Evolutionary conservation across 2,113 vertebrate species (phyloP), one percentile per base, ranked within the genome.

Genomic region (Madoqua kirkii): DNA sequence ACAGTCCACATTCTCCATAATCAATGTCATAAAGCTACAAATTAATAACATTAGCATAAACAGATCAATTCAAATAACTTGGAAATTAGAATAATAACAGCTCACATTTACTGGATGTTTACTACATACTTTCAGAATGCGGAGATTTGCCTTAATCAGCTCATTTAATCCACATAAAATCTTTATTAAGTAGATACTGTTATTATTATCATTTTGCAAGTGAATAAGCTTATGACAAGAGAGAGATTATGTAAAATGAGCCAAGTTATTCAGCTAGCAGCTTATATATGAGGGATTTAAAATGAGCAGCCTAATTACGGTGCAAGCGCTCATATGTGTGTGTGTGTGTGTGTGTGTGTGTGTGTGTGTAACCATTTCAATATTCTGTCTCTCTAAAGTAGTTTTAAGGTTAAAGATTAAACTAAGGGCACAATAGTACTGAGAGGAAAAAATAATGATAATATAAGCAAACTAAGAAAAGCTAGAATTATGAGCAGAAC

Each of bases 31-130:
- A 79, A 95, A 91, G 55, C 48, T 87, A 93, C 36, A 92, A 86
- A 96, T 91, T 90, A 96, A 96, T 91, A 96, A 60, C 10, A 81
- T 71, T 6, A 81, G 89, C 36, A 82, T 45, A 85, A 95, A 55
- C 23, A 96, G 86, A 76, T 91, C 31, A 81, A 87, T 79, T 83
- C 16, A 90, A 93, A 81, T 92, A 40, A 64, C 29, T 60, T 82
- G 27, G 43, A 88, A 95, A 84, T 95, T 81, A 87, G 62, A 87
- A 84, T 67, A 54, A 43, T 71, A 95, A 90, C 76, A 92, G 27
- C 29, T 91, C 93, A 62, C 33, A 84, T 93, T 89, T 59, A 83
- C 40, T 90, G 79, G 82, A 79, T 92, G 33, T 54, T 97, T 97
- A 55, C 89, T 76, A 45, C 27, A 50, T 54, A 50, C 27, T 89